Conservation (phyloP, 2,797 vertebrate species). For the Lepilemur ruficaudatus region DNA sequence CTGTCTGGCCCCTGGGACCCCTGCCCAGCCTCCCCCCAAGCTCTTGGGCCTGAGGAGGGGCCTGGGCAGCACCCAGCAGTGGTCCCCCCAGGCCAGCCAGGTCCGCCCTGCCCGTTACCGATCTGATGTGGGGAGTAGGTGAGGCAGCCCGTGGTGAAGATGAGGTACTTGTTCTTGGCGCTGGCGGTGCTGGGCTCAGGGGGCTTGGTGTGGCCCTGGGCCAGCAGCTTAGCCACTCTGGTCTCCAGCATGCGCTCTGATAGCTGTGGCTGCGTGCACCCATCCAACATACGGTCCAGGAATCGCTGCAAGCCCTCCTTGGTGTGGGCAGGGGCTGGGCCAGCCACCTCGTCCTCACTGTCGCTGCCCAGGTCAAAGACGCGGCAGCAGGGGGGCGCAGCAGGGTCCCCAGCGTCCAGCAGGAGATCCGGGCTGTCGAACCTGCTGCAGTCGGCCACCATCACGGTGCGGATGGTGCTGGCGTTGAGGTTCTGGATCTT, state of each 20-base stretch:
- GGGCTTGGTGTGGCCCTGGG: constrained; percentile 89
- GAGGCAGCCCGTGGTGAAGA: constrained; percentile 98
- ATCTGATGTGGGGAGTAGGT: constrained; percentile 99
- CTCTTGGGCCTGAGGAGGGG: neutral
- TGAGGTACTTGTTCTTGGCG: constrained; percentile 93
- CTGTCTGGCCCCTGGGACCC: neutral
- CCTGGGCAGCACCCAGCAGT: neutral
- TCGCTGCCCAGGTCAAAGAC: constrained; percentile 89
- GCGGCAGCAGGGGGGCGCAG: constrained; percentile 78
- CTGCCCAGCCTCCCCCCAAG: neutral
- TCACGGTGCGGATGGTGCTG: constrained; percentile 97
- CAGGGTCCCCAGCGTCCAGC: constrained; percentile 89
- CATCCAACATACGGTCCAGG: constrained; percentile 79
- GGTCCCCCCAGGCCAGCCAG: neutral
- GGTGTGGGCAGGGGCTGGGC: neutral
- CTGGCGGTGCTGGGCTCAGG: constrained; percentile 81
- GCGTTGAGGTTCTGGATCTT: constrained; percentile 98
- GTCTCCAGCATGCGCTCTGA: constrained; percentile 89
- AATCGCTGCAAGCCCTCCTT: constrained; percentile 83
- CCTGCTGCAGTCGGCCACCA: constrained; percentile 96
- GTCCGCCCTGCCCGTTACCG: constrained; percentile 83
- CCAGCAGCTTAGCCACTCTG: constrained; percentile 91
- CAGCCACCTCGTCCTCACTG: constrained; percentile 84
- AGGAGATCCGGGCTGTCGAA: constrained; percentile 92
- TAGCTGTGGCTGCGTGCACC: constrained; percentile 78